These are phyloP conservation scores for Temnothorax rugatulus DNA, from an alignment of 2,888 invertebrate genomes.

Conservation along the genomic window DNA sequence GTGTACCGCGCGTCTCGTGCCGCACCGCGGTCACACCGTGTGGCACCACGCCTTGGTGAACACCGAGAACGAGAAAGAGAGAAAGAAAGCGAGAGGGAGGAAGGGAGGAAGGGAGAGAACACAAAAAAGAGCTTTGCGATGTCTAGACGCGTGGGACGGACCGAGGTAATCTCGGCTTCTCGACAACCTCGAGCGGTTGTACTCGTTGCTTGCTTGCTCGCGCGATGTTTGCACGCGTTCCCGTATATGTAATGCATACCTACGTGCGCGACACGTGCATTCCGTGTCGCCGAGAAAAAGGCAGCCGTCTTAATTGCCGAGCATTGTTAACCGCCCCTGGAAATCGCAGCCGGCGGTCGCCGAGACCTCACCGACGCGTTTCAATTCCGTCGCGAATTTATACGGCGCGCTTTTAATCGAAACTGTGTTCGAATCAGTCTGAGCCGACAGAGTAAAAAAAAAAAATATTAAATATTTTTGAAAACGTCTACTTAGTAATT, in stretches of 20 bases:
- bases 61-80: constrained; percentile 46
- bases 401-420: not conserved
- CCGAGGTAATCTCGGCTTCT: constrained; percentile 67
- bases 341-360: constrained; percentile 21
- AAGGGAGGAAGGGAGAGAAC: not conserved
- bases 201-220: constrained; percentile 29
- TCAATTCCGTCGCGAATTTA: constrained; percentile 3
- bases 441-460: not conserved
- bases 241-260: constrained; percentile 15
- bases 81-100: not conserved
- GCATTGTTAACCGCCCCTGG: constrained; percentile 12
- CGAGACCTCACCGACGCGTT: not conserved
- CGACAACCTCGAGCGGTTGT: constrained; percentile 50
- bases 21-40: constrained; percentile 65
- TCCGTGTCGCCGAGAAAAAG: not conserved
- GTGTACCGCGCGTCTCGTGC: constrained; percentile 60
- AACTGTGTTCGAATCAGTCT: not conserved
- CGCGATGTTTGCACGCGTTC: constrained; percentile 18
- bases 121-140: constrained; percentile 71
- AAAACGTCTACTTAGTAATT: not conserved
- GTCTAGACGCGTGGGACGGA: constrained; percentile 80
- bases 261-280: constrained; percentile 9
- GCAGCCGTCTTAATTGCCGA: constrained; percentile 18
- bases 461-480: not conserved
- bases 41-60: constrained; percentile 69